Conservation (phyloP, 35 echinoderm and acorn worm species). For the Acanthaster planci region DNA sequence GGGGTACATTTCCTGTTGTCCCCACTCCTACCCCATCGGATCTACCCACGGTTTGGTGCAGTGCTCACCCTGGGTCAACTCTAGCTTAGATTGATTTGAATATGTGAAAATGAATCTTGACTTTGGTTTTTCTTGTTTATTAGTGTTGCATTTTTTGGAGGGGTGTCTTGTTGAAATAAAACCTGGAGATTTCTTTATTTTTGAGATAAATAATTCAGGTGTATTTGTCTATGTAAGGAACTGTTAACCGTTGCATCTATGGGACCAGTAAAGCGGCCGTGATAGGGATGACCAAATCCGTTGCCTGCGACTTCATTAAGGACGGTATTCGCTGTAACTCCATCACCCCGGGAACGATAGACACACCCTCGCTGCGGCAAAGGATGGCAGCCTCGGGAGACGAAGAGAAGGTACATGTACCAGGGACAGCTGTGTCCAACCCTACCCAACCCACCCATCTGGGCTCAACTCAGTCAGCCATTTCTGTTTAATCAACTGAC, state of each 20-base stretch:
- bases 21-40: no score
- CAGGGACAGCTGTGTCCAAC: no score
- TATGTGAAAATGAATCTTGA: not conserved
- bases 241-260: slow-evolving; percentile 76
- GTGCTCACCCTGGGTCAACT: no score
- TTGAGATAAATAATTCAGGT: no score
- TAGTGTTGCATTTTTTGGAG: not conserved
- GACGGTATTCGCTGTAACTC: slow-evolving; percentile 86
- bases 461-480: no score
- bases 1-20: no score
- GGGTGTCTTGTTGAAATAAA: not conserved
- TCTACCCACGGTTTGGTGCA: no score
- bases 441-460: no score
- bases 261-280: slow-evolving; percentile 79
- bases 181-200: not conserved
- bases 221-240: slow-evolving; percentile 53
- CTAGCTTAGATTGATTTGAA: not conserved
- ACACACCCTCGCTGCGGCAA: slow-evolving; percentile 83
- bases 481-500: no score
- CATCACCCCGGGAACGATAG: slow-evolving; percentile 88
- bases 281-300: slow-evolving; percentile 75
- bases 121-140: not conserved
- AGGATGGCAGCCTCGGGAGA: slow-evolving; percentile 59
- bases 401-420: slow-evolving; percentile 61
- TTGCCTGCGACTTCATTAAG: slow-evolving; percentile 82